Base-by-base conservation (phyloP, 2,888 invertebrate species). In the Apotomis turbidana region DNA sequence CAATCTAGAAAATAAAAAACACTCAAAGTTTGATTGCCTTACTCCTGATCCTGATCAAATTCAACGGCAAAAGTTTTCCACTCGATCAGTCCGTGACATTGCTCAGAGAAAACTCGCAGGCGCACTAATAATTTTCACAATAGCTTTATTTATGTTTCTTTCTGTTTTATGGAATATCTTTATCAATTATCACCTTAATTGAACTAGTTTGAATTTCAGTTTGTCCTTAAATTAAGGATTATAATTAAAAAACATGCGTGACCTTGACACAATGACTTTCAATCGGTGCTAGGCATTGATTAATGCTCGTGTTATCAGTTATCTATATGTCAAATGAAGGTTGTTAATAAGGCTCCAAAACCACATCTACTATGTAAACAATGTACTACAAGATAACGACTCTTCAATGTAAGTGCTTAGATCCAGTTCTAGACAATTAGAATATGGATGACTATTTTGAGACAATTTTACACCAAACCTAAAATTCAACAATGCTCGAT, bases 281-380 rank as follows among this genome's bases (percentile, higher is more conserved):
- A 71, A 71, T 62, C 55, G 12, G 67, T 52, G 61, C 55, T 60
- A 46, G 46, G 44, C 36, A 58, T 49, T 60, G n/a, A 66, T 66
- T 64, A 15, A 27, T 41, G 66, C 59, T 54, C 15, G 4, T 9
- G 10, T 51, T 71, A 71, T 71, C 71, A 51, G n/a, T 41, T 57
- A 55, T 55, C 49, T 13, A 27, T 66, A 60, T 71, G 67, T 67
- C 71, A 61, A 71, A 71, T 71, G 71, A 71, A 71, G 71, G 71
- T 71, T 71, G 66, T 57, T 55, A 67, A 55, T 38, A 15, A 61
- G 49, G n/a, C 41, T 52, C 36, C n/a, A 15, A 63, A 49, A 38
- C 49, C 38, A 12, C 12, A 6, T 44, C 12, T 12, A 57, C 4
- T 10, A 61, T 15, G 52, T 64, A 52, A 52, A 52, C 38, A 10